These are phyloP conservation scores for Meriones unguiculatus DNA, from an alignment of 2,113 vertebrate genomes.

Conservation along the genomic window DNA sequence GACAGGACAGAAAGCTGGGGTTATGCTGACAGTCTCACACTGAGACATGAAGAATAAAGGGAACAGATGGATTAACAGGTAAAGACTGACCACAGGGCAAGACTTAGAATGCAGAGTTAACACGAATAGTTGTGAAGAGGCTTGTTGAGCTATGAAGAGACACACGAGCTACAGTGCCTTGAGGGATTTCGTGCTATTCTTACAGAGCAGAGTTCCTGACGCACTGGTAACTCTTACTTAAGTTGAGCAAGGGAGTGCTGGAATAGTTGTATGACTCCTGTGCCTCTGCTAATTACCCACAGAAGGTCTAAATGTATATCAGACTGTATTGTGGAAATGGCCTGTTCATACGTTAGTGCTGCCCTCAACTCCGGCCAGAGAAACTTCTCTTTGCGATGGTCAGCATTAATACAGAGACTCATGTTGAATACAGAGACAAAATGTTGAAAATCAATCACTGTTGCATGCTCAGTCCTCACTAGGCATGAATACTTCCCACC, in stretches of 20 bases:
- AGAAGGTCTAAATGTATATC: neutral
- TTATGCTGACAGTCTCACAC: rapidly evolving
- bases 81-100: neutral
- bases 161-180: neutral
- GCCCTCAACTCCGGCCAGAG: neutral
- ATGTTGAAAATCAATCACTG: neutral
- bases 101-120: neutral
- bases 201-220: neutral
- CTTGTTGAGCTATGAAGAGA: neutral
- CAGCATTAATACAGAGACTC: neutral
- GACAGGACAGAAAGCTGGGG: neutral
- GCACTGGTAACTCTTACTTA: neutral
- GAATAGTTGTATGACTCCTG: neutral
- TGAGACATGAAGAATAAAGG: neutral
- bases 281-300: no score
- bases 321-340: neutral
- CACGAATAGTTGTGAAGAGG: neutral
- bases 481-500: no score
- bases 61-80: neutral
- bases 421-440: no score
- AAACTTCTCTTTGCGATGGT: neutral
- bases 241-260: rapidly evolving
- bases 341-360: neutral
- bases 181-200: neutral
- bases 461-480: neutral